phyloP scores from a whole-genome alignment of 1,140 invertebrate species.

The Drosophila ogumai region DNA sequence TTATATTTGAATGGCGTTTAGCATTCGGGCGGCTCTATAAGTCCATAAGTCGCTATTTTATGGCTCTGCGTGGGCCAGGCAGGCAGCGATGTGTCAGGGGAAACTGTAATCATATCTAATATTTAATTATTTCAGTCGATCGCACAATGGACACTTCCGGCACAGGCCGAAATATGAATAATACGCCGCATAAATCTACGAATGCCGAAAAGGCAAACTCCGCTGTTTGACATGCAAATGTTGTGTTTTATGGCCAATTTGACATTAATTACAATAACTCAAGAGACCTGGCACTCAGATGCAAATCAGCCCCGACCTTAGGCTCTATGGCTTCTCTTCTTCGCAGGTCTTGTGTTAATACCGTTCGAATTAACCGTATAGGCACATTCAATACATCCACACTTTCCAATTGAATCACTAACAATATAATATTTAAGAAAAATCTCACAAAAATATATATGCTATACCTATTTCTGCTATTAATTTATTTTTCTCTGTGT shows the following conservation, averaged over 20 bases:
- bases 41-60: constrained; percentile 72
- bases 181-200: constrained; percentile 53
- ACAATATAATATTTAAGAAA: not conserved
- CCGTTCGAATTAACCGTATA: constrained; percentile 11
- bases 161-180: constrained; percentile 51
- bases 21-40: constrained; percentile 65
- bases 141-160: constrained; percentile 74
- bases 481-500: constrained; percentile 54
- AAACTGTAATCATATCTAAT: constrained; percentile 77
- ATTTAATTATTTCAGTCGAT: constrained; percentile 80
- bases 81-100: constrained; percentile 15
- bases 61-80: constrained; percentile 66
- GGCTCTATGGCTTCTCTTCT: constrained; percentile 52
- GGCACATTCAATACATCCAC: constrained; percentile 7
- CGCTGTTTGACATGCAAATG: constrained; percentile 81
- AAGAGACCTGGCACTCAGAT: constrained; percentile 40
- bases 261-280: constrained; percentile 80
- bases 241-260: constrained; percentile 84
- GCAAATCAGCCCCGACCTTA: constrained; percentile 41
- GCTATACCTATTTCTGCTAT: not conserved
- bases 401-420: constrained; percentile 24
- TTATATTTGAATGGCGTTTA: constrained; percentile 82
- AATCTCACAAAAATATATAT: not conserved
- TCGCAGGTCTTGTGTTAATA: constrained; percentile 37
- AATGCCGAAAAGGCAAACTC: constrained; percentile 39